Conservation (phyloP, 1,140 invertebrate genomes). For the Pogonomyrmex californicus region DNA sequence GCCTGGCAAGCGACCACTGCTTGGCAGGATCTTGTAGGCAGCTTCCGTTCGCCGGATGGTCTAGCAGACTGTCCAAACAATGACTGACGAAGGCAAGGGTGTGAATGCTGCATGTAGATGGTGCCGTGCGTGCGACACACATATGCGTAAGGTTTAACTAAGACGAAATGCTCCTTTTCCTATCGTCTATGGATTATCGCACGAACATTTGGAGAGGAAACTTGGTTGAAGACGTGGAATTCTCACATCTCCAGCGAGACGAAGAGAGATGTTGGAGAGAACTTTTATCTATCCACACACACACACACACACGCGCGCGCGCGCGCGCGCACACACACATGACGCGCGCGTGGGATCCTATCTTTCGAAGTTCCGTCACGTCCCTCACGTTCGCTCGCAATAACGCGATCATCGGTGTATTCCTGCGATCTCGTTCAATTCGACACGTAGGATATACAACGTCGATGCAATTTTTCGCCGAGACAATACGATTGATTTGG, state of each 20-base stretch:
- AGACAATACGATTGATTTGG: neutral
- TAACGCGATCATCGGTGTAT: slow-evolving; percentile 23
- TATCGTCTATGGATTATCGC: neutral
- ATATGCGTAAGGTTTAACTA: neutral
- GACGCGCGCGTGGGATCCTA: neutral
- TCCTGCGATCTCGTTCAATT: slow-evolving; percentile 3
- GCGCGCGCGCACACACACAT: neutral
- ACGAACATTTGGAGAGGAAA: neutral
- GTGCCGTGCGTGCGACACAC: neutral
- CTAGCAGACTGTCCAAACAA: slow-evolving; percentile 70
- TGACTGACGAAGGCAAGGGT: neutral
- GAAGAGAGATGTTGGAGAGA: neutral
- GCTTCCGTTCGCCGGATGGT: slow-evolving; percentile 61
- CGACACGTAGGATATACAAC: neutral
- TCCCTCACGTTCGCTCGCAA: slow-evolving; percentile 27
- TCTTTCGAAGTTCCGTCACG: slow-evolving; percentile 27
- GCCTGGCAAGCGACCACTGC: slow-evolving; percentile 5
- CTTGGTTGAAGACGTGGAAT: neutral
- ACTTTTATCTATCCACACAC: slow-evolving; percentile 18
- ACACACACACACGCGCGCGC: neutral
- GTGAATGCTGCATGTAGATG: slow-evolving; percentile 10
- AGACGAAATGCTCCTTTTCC: neutral
- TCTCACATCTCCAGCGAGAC: neutral
- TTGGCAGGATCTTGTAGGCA: slow-evolving; percentile 62
- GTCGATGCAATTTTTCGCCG: neutral